phyloP scores from a whole-genome alignment of 2,888 invertebrate species.

The Leptura quadrifasciata region DNA sequence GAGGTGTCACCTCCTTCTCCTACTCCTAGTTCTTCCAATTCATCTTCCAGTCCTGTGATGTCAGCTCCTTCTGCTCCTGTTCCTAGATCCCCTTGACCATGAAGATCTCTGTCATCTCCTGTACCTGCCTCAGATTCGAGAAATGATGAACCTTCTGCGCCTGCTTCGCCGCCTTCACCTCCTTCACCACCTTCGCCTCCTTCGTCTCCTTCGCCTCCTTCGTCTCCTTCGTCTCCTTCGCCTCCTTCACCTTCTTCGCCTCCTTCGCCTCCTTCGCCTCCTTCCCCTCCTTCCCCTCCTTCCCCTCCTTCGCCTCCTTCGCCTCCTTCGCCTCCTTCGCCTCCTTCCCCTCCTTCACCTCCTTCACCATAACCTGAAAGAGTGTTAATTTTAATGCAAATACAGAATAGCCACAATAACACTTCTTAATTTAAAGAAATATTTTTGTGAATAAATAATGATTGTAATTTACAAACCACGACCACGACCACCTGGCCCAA shows the following conservation, averaged over 20 bases:
- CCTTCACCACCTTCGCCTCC: slow-evolving; percentile 34
- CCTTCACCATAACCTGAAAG: not conserved
- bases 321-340: not conserved
- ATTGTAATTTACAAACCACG: not conserved
- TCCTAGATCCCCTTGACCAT: not conserved
- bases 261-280: slow-evolving; percentile 10
- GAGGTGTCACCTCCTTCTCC: too few relatives aligned
- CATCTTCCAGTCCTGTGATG: not conserved
- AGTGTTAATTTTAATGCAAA: too few relatives aligned
- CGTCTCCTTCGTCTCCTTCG: slow-evolving; percentile 27
- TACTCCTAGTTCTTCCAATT: not conserved
- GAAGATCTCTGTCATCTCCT: not conserved
- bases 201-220: slow-evolving; percentile 35
- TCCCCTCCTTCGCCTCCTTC: slow-evolving; percentile 28
- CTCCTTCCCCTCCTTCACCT: not conserved
- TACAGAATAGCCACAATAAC: too few relatives aligned
- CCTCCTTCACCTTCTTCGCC: slow-evolving; percentile 39
- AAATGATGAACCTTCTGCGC: too few relatives aligned
- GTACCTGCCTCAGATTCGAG: slow-evolving; percentile 10
- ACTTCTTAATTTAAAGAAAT: too few relatives aligned
- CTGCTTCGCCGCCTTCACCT: slow-evolving; percentile 35
- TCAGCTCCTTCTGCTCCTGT: not conserved
- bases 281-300: not conserved
- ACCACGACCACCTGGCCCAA: not conserved
- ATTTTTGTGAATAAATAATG: too few relatives aligned